These are phyloP conservation scores for Zosterops japonicus DNA, from an alignment of 2,113 vertebrate genomes.

Conservation along the genomic window DNA sequence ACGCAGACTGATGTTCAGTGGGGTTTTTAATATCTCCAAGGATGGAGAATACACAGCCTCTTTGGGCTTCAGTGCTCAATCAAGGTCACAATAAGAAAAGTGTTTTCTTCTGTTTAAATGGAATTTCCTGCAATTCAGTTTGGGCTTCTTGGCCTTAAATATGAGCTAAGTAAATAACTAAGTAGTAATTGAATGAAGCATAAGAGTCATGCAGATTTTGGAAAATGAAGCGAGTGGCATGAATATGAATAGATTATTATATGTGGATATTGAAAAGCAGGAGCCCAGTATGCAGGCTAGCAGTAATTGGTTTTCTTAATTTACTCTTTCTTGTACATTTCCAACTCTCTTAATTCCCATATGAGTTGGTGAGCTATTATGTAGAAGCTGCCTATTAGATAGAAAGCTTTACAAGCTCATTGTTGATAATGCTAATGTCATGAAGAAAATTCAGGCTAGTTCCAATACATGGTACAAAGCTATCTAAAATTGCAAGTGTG, in stretches of 20 bases:
- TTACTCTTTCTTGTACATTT: conserved; percentile 32
- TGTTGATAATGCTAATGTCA: conserved; percentile 47
- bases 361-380: conserved; percentile 3
- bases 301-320: conserved; percentile 12
- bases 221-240: neutral
- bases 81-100: neutral
- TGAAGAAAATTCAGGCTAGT: conserved; percentile 64
- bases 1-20: neutral
- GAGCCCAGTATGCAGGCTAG: neutral
- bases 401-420: conserved; percentile 41
- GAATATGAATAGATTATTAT: neutral
- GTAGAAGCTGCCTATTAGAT: conserved; percentile 21
- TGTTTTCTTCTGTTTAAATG: neutral
- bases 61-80: neutral
- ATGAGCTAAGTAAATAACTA: neutral
- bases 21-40: neutral
- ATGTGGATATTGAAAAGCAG: conserved; percentile 8
- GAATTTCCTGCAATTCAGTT: neutral
- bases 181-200: neutral
- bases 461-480: conserved; percentile 57
- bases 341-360: neutral
- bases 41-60: neutral
- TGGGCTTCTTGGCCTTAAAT: neutral
- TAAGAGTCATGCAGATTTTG: neutral
- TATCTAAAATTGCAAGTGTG: conserved; percentile 72